phyloP scores from a whole-genome alignment of 1,140 invertebrate species.

The Portunus trituberculatus region DNA sequence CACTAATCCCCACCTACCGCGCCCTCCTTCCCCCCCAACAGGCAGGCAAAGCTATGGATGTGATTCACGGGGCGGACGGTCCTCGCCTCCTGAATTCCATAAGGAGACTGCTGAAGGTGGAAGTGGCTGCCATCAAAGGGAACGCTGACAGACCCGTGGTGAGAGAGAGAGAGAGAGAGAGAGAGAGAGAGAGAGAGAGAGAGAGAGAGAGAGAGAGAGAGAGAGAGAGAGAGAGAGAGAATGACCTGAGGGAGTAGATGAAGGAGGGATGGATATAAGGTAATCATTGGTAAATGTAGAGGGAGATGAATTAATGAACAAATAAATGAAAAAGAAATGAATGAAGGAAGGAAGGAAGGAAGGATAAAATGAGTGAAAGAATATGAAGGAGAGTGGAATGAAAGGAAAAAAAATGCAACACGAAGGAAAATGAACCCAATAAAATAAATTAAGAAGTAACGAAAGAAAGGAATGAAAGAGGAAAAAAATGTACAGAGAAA shows the following conservation, averaged over 20 bases:
- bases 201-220: not conserved
- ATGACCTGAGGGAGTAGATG: not conserved
- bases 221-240: not conserved
- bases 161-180: conserved; percentile 26
- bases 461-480: not conserved
- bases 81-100: conserved; percentile 50
- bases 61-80: conserved; percentile 62
- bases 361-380: too few species aligned
- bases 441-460: too few species aligned
- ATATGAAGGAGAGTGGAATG: too few species aligned
- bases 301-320: too few species aligned
- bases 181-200: not conserved
- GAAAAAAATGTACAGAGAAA: not conserved
- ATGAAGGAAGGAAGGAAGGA: too few species aligned
- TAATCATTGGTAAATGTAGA: too few species aligned
- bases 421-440: too few species aligned
- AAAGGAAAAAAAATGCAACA: not conserved
- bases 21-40: not conserved
- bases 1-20: too few species aligned
- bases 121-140: conserved; percentile 55
- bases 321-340: too few species aligned
- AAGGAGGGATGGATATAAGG: too few species aligned
- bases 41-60: conserved; percentile 49
- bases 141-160: conserved; percentile 53
- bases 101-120: conserved; percentile 55